Conservation (phyloP, 2,113 vertebrate species). For the Podocnemis expansa region DNA sequence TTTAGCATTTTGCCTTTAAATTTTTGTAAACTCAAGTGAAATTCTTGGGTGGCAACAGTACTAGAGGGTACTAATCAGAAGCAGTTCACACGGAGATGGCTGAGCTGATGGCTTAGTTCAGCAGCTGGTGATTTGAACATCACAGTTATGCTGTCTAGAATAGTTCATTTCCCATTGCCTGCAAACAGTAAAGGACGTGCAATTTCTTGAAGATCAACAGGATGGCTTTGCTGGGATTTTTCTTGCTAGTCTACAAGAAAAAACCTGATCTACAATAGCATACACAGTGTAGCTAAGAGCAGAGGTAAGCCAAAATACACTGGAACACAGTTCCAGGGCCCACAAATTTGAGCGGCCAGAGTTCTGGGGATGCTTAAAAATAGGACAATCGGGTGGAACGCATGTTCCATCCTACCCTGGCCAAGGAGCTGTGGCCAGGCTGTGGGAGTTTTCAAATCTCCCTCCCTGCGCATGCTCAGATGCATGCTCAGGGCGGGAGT, state of each 20-base stretch:
- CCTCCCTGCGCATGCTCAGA: no score
- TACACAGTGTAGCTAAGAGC: fast-evolving
- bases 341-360: no score
- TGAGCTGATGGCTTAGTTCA: not conserved
- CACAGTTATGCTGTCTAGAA: not conserved
- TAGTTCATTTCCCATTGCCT: not conserved
- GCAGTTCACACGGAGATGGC: not conserved
- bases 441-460: no score
- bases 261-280: fast-evolving
- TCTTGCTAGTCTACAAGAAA: fast-evolving
- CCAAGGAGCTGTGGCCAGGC: no score
- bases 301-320: no score
- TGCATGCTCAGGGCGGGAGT: no score
- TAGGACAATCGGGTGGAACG: no score
- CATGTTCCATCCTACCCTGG: no score
- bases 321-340: no score
- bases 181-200: not conserved
- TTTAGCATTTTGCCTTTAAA: not conserved
- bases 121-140: not conserved
- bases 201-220: not conserved
- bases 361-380: no score
- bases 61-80: not conserved
- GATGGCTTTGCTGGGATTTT: fast-evolving
- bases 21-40: not conserved
- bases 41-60: not conserved